These are phyloP conservation scores for Musca vetustissima DNA, from an alignment of 1,140 invertebrate genomes.

Conservation along the genomic window DNA sequence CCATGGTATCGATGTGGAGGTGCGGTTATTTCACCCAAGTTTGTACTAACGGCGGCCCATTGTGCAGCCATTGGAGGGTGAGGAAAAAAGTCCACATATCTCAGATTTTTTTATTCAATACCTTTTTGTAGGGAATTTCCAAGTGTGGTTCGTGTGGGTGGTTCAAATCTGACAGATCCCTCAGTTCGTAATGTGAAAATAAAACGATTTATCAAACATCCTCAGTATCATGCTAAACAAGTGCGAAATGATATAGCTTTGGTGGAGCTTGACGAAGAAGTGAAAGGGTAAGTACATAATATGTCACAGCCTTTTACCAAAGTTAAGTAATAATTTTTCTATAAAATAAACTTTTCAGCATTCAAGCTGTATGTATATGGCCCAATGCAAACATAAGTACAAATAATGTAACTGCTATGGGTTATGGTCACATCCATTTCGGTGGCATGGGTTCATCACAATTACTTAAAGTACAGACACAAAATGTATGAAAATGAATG, in stretches of 20 bases:
- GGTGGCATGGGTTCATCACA: conserved; percentile 2
- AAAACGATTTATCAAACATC: conserved; percentile 38
- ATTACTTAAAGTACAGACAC: conserved; percentile 41
- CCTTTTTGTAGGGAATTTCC: conserved; percentile 34
- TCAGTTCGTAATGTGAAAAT: conserved; percentile 31
- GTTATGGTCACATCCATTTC: conserved; percentile 47
- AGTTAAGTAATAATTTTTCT: no score
- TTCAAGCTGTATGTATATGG: conserved; percentile 35
- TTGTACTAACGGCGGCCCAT: conserved; percentile 54
- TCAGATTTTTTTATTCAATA: background rate
- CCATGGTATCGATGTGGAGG: conserved; percentile 48
- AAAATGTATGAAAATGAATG: no score
- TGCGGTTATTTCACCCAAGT: conserved; percentile 43
- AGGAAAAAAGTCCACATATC: conserved; percentile 13
- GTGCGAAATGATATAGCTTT: conserved; percentile 49
- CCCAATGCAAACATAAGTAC: conserved; percentile 10
- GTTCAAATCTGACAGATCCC: conserved; percentile 42
- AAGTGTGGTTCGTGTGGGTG: conserved; percentile 40
- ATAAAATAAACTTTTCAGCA: conserved; percentile 5
- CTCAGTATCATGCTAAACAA: conserved; percentile 32
- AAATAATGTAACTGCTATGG: conserved; percentile 40
- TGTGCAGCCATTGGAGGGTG: conserved; percentile 47
- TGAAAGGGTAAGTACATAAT: conserved; percentile 23
- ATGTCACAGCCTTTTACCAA: no score
- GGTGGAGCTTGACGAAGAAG: conserved; percentile 34